A percentile compares a stretch with the other conserved stretches of the same genome.
Evolutionary conservation across 1,140 invertebrate species (phyloP).

Genomic region (Arctopsyche grandis): DNA sequence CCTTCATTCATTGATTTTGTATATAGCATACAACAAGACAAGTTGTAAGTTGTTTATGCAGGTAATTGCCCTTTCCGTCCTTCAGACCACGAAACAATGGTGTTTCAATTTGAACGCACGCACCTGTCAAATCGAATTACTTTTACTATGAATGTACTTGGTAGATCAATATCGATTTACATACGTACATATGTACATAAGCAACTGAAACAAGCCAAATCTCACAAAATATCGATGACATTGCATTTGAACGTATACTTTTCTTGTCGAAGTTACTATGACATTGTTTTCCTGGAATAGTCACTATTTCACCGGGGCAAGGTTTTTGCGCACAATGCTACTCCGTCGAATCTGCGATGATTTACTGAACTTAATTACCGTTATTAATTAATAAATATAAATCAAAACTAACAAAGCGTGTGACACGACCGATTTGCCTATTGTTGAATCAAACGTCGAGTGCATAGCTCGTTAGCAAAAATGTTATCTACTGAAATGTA

Average conservation of each 20-base stretch:
- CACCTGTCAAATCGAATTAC: neutral
- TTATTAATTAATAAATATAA: constrained; percentile 8
- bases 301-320: no score
- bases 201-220: no score
- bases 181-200: no score
- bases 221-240: no score
- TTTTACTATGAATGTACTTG: neutral
- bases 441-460: neutral
- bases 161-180: no score
- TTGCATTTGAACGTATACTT: no score
- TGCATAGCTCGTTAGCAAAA: no score
- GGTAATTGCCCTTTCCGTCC: constrained; percentile 24
- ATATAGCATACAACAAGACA: constrained; percentile 12
- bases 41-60: neutral
- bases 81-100: neutral
- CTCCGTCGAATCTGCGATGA: neutral
- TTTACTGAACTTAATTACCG: neutral
- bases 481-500: no score
- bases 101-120: neutral
- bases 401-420: constrained; percentile 11
- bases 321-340: no score
- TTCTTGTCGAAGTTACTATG: no score
- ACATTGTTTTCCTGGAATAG: no score
- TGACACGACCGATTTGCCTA: neutral
- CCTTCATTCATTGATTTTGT: constrained; percentile 16